Conservation (phyloP, 2,797 vertebrate species). For the Lagothrix lagotricha region DNA sequence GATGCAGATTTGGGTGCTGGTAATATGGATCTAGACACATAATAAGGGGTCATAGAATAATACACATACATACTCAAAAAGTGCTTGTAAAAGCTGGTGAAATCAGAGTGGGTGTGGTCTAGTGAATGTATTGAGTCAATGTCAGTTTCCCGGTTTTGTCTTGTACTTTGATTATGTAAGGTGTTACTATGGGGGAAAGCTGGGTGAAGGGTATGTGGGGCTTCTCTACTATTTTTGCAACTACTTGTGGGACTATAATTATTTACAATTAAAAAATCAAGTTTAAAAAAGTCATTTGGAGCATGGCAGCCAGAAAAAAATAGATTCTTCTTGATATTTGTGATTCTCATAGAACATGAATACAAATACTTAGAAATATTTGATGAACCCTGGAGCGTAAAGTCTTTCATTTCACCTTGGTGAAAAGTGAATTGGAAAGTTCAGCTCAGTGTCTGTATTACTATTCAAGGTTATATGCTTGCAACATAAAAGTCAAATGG, state of each 20-base stretch:
- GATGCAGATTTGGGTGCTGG: neutral
- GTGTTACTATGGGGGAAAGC: neutral
- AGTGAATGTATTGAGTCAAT: neutral
- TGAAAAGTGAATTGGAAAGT: neutral
- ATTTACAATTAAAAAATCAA: constrained; percentile 3
- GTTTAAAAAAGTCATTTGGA: neutral
- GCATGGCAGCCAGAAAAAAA: neutral
- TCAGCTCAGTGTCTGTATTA: neutral
- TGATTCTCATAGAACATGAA: neutral
- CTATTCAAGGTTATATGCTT: neutral
- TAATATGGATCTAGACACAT: neutral
- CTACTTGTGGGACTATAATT: neutral
- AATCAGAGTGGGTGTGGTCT: neutral
- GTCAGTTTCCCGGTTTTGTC: neutral
- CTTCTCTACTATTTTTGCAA: neutral
- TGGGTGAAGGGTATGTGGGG: neutral
- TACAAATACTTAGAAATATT: neutral
- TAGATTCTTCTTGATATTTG: neutral
- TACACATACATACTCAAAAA: neutral
- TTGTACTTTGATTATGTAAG: neutral
- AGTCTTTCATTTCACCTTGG: neutral
- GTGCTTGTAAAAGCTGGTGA: neutral
- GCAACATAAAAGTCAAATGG: neutral
- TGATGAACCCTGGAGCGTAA: neutral
- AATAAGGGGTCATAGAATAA: neutral